Conservation (phyloP, 2,113 vertebrate species). For the Oncorhynchus mykiss region DNA sequence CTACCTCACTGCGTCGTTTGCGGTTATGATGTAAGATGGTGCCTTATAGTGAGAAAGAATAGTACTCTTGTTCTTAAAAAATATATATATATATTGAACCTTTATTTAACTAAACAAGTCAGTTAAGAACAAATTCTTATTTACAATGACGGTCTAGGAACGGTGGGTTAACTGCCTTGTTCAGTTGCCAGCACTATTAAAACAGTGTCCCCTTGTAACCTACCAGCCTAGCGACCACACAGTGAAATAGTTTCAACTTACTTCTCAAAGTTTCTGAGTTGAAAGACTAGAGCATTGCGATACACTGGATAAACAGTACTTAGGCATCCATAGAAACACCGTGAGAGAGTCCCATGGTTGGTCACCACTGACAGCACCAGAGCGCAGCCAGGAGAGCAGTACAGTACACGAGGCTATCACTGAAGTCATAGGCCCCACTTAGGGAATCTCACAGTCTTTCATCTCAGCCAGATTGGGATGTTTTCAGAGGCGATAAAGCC, state of each 20-base stretch:
- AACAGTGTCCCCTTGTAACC: not conserved
- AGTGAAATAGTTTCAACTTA: not conserved
- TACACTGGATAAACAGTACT: not conserved
- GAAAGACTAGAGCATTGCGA: not conserved
- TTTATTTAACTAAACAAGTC: no score
- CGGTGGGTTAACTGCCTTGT: no score
- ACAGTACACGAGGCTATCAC: slow-evolving; percentile 30
- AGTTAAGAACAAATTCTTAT: no score
- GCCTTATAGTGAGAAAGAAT: not conserved
- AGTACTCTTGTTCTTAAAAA: not conserved
- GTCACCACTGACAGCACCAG: not conserved
- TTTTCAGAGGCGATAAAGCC: slow-evolving; percentile 56
- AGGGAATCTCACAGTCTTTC: slow-evolving; percentile 51
- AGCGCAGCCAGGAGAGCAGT: not conserved
- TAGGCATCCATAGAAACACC: not conserved
- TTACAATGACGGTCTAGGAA: no score
- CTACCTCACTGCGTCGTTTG: not conserved
- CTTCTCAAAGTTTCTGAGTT: not conserved
- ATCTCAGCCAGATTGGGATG: slow-evolving; percentile 56
- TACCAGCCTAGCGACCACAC: not conserved
- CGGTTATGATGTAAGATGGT: slow-evolving; percentile 3
- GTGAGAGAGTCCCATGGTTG: no score
- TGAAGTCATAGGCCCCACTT: slow-evolving; percentile 17
- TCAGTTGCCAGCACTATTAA: not conserved
- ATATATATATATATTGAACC: no score